Conservation (phyloP, 2,888 invertebrate genomes). For the Diaperis boleti region DNA sequence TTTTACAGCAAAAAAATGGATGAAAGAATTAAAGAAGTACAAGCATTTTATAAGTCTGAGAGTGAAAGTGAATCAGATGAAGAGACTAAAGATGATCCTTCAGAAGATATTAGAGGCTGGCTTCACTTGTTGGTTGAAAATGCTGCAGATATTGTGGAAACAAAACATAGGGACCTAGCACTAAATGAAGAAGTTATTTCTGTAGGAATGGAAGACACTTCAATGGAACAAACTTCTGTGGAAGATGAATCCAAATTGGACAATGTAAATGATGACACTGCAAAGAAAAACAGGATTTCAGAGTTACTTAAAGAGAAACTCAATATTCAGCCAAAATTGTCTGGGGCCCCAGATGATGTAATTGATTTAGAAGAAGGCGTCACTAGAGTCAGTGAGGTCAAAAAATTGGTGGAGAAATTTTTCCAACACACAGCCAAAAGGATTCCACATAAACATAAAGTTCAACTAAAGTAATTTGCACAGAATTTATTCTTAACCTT, state of each 20-base stretch:
- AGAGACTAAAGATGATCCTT: slow-evolving; percentile 28
- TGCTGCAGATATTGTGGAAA: slow-evolving; percentile 31
- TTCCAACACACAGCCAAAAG: slow-evolving; percentile 74
- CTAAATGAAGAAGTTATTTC: background rate
- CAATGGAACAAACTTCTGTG: slow-evolving; percentile 1
- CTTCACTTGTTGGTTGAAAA: slow-evolving; percentile 27
- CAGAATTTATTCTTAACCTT: slow-evolving; percentile 26
- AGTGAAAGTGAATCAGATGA: slow-evolving; percentile 67
- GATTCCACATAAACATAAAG: slow-evolving; percentile 70
- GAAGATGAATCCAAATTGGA: slow-evolving; percentile 54
- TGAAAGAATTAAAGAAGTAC: slow-evolving; percentile 80
- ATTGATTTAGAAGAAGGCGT: slow-evolving; percentile 74
- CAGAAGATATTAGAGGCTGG: slow-evolving; percentile 35
- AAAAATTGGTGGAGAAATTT: slow-evolving; percentile 78
- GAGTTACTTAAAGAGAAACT: slow-evolving; percentile 56
- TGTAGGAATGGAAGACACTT: background rate
- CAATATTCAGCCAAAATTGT: slow-evolving; percentile 67
- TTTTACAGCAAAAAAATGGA: slow-evolving; percentile 73
- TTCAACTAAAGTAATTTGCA: slow-evolving; percentile 71
- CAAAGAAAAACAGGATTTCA: slow-evolving; percentile 61
- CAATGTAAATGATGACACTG: slow-evolving; percentile 50
- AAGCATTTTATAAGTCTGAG: slow-evolving; percentile 82
- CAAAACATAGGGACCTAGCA: slow-evolving; percentile 15
- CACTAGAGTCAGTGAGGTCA: slow-evolving; percentile 70
- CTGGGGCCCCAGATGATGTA: slow-evolving; percentile 69